A percentile compares a stretch with the other conserved stretches of the same genome.
These are phyloP conservation scores for Myotis brandtii DNA, from an alignment of 2,113 vertebrate species.

Conservation along the genomic window DNA sequence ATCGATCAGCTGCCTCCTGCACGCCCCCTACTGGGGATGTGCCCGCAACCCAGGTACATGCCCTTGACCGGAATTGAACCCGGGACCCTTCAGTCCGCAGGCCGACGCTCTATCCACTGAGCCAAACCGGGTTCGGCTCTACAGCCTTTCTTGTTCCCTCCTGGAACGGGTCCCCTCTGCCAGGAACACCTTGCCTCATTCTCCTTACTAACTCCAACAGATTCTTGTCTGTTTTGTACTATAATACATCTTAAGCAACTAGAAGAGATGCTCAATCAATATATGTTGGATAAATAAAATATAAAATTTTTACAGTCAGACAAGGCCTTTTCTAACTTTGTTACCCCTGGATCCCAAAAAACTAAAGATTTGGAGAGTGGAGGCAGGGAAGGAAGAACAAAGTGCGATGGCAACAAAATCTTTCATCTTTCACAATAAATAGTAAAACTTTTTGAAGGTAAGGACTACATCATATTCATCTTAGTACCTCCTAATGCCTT, in stretches of 20 bases:
- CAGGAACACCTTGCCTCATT: not conserved
- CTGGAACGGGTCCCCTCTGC: not conserved
- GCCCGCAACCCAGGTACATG: too few species aligned
- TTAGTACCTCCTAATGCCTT: not conserved
- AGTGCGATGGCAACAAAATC: not conserved
- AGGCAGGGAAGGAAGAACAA: not conserved
- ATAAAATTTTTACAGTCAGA: not conserved
- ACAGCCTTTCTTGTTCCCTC: not conserved
- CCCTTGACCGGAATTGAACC: too few species aligned
- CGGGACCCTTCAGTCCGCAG: too few species aligned
- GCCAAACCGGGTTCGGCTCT: too few species aligned
- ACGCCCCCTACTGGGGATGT: too few species aligned
- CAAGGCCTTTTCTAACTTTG: not conserved
- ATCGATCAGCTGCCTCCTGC: too few species aligned
- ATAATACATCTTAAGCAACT: not conserved
- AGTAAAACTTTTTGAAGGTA: not conserved
- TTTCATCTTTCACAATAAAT: not conserved
- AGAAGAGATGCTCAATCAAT: not conserved
- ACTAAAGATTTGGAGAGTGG: not conserved
- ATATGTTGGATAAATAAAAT: not conserved
- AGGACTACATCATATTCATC: not conserved
- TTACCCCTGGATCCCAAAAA: constrained; percentile 1
- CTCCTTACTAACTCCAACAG: not conserved
- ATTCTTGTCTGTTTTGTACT: not conserved
- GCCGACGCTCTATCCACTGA: too few species aligned